Evolutionary conservation across 30 jellyfish, hydroid and myxozoan species (phyloP).

Genomic region (Catostylus mosaicus): DNA sequence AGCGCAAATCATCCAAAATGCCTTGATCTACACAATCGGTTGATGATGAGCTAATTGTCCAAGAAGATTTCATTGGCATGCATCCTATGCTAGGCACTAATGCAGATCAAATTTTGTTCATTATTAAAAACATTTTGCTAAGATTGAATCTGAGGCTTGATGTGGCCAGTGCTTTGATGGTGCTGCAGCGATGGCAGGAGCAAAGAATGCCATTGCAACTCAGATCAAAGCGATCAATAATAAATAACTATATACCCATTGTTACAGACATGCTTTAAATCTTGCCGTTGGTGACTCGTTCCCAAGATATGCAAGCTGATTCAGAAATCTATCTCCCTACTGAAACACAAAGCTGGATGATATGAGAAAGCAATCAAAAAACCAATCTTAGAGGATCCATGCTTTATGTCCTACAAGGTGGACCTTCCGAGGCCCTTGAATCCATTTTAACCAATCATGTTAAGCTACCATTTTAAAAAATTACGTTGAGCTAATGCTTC

Average conservation of each 20-base stretch:
- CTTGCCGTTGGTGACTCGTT: conserved; percentile 66
- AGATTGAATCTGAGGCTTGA: conserved; percentile 68
- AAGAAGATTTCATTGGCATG: conserved; percentile 63
- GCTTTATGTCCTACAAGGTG: conserved; percentile 24
- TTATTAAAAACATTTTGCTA: conserved; percentile 44
- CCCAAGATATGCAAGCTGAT: conserved; percentile 47
- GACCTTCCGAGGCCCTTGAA: conserved; percentile 16
- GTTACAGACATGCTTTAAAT: conserved; percentile 60
- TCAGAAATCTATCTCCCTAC: conserved; percentile 26
- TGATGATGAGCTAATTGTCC: conserved; percentile 51
- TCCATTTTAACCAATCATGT: conserved; percentile 18
- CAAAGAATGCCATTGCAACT: conserved; percentile 67
- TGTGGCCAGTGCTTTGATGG: conserved; percentile 77
- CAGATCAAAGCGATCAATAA: conserved; percentile 45
- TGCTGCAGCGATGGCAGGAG: conserved; percentile 82
- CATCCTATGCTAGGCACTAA: conserved; percentile 41
- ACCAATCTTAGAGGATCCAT: conserved; percentile 42
- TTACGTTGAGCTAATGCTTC: too few relatives aligned
- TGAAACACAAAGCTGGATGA: conserved; percentile 59
- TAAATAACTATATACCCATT: conserved; percentile 61
- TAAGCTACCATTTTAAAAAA: too few relatives aligned
- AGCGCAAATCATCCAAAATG: conserved; percentile 52
- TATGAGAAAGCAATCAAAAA: conserved; percentile 45
- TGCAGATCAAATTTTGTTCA: conserved; percentile 61
- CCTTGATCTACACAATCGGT: conserved; percentile 50